Evolutionary conservation across 2,888 invertebrate genomes (phyloP), one percentile per base, ranked within the genome.

Genomic region (Pilophorus perplexus): DNA sequence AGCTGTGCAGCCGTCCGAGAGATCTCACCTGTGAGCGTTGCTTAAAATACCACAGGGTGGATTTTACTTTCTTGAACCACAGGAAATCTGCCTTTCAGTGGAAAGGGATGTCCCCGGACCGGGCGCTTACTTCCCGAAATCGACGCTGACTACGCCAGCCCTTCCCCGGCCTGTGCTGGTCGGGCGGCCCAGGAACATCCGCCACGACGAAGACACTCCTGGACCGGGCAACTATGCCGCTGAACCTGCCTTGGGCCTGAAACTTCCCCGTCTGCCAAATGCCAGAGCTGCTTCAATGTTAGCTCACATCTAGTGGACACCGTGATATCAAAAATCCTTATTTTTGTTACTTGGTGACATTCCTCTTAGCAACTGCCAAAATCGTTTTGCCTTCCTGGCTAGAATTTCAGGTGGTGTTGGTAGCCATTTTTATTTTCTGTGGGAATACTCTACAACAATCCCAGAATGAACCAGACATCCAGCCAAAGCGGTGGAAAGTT

Each of bases 211-310:
- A 8, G 62, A 46, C 28, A 62, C 28, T 12, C 64, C 64, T n/a
- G 64, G 64, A 12, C 64, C 64, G 2, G 64, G 50, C 1, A 27
- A 52, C 37, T 64, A 64, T 42, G 25, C 20, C 5, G 64, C 64
- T 0, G 64, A 64, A 37, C 50, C 50, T 5, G 64, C 52, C 6
- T 23, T 64, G 38, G 64, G 64, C 10, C n/a, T 37, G 12, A 52
- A 52, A 2, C 25, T 64, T 3, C 64, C 64, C 10, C 37, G 64
- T 14, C 28, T 52, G 2, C 38, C 37, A 2, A 64, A 42, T 20
- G 18, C 64, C 2, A 6, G 25, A 23, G 64, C 52, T 2, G 52
- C 64, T 6, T 10, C 25, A 5, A 38, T 64, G 64, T 64, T 14
- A 64, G 64, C 3, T 10, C 6, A 18, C 42, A 42, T 14, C 40